Evolutionary conservation across 1,140 invertebrate genomes (phyloP).

Genomic region (Araneus ventricosus): DNA sequence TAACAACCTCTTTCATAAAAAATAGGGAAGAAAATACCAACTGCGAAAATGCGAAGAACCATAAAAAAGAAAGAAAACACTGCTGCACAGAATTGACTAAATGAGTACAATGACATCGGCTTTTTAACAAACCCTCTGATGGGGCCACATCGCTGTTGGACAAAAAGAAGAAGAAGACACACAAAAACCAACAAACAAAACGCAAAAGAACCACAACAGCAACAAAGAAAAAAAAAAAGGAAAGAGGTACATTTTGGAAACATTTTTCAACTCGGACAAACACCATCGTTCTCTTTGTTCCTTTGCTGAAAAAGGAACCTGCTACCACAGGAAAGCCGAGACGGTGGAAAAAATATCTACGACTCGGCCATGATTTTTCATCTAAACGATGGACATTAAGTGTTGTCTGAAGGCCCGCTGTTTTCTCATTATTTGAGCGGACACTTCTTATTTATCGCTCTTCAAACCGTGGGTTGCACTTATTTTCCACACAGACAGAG

Average conservation of each 20-base stretch:
- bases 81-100: neutral
- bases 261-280: slow-evolving; percentile 25
- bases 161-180: neutral
- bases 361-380: slow-evolving; percentile 56
- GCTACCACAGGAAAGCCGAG: slow-evolving; percentile 26
- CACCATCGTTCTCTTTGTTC: neutral
- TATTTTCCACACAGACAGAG: slow-evolving; percentile 38
- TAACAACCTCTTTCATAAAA: neutral
- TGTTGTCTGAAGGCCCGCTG: slow-evolving; percentile 62
- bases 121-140: neutral
- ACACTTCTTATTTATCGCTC: slow-evolving; percentile 64
- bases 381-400: slow-evolving; percentile 62
- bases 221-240: neutral
- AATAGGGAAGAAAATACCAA: neutral
- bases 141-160: neutral
- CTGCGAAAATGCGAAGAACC: neutral
- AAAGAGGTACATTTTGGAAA: neutral
- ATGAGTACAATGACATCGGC: slow-evolving; percentile 9
- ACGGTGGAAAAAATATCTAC: slow-evolving; percentile 20
- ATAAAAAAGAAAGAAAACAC: neutral
- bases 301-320: neutral
- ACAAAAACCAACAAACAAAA: neutral
- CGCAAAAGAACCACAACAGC: neutral
- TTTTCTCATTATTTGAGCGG: slow-evolving; percentile 67
- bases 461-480: slow-evolving; percentile 37